A percentile compares a stretch with the other conserved stretches of the same genome.
Evolutionary conservation across 1,140 invertebrate genomes (phyloP).

Genomic region (Drosophila leontia): DNA sequence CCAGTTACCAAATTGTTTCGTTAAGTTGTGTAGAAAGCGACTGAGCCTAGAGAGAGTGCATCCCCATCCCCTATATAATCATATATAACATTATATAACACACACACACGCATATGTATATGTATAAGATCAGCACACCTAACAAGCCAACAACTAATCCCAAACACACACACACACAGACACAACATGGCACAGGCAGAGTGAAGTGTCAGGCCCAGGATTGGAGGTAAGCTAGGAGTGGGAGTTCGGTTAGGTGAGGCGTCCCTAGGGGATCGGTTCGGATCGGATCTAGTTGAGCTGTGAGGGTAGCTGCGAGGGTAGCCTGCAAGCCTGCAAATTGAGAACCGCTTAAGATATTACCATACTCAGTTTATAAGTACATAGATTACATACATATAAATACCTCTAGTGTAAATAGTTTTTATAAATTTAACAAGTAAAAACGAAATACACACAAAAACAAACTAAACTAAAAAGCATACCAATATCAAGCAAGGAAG

Average conservation of each 20-base stretch:
- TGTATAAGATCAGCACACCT: conserved; percentile 21
- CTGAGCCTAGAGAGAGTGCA: conserved; percentile 66
- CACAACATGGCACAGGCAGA: conserved; percentile 11
- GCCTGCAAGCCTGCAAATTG: conserved; percentile 7
- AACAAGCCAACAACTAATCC: conserved; percentile 33
- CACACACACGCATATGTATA: conserved; percentile 33
- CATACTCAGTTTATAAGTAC: conserved; percentile 75
- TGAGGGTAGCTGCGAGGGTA: conserved; percentile 10
- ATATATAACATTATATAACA: conserved; percentile 40
- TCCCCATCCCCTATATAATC: conserved; percentile 37
- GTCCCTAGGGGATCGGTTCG: conserved; percentile 1
- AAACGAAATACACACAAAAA: conserved; percentile 35
- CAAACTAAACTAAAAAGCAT: conserved; percentile 15
- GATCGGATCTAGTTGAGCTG: conserved; percentile 21
- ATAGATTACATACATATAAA: conserved; percentile 14
- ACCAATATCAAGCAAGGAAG: conserved; percentile 19
- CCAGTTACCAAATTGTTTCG: conserved; percentile 36
- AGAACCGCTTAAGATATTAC: conserved; percentile 78
- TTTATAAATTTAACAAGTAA: conserved; percentile 57
- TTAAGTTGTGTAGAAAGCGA: conserved; percentile 68
- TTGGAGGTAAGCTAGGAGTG: neutral
- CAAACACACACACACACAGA: conserved; percentile 14
- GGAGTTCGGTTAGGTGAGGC: conserved; percentile 2
- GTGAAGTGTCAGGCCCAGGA: conserved; percentile 20
- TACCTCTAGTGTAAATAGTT: conserved; percentile 54